Percentiles rank a stretch among this genome's conserved stretches.
Evolutionary conservation across 2,888 invertebrate genomes (phyloP).

Genomic region (Iphiclides podalirius): DNA sequence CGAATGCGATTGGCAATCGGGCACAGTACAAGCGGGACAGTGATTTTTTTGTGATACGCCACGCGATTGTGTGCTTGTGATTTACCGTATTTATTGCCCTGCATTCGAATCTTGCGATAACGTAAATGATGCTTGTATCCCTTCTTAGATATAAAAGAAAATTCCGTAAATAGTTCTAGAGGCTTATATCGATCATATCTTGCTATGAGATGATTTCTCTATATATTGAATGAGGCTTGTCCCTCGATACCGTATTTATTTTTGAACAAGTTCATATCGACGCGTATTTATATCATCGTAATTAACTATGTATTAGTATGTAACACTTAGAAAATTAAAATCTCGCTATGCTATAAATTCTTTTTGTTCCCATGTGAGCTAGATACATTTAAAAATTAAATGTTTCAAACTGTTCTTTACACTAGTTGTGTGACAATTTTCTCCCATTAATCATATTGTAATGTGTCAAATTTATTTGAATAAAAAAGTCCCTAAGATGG

Average conservation of each 20-base stretch:
- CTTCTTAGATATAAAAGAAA: too few species aligned
- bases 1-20: neutral
- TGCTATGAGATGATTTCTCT: neutral
- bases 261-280: neutral
- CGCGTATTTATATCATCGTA: slow-evolving; percentile 4
- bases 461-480: slow-evolving; percentile 8
- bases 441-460: slow-evolving; percentile 1
- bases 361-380: neutral
- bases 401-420: neutral
- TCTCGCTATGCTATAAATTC: neutral
- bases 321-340: neutral
- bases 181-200: neutral
- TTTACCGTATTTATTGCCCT: slow-evolving; percentile 4
- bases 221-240: too few species aligned
- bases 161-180: slow-evolving; percentile 2
- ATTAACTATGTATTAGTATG: neutral
- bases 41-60: slow-evolving; percentile 13
- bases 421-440: slow-evolving; percentile 9
- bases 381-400: neutral
- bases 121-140: neutral
- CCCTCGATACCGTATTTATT: neutral
- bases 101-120: neutral
- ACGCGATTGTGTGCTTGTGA: neutral
- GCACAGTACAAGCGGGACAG: slow-evolving; percentile 15
- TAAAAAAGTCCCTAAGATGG: slow-evolving; percentile 7